Conservation (phyloP, 2,888 invertebrate species). For the Aporophyla nigra region DNA sequence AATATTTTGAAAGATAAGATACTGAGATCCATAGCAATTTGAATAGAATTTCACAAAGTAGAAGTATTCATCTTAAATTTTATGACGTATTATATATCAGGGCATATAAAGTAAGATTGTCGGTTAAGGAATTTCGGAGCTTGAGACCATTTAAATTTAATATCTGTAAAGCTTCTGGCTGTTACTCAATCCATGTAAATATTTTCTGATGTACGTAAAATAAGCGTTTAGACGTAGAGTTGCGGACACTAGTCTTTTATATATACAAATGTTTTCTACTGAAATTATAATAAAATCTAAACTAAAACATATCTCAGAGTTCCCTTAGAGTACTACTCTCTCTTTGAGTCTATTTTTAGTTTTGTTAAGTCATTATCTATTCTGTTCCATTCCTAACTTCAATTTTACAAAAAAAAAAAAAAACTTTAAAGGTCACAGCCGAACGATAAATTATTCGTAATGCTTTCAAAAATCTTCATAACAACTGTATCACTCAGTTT, state of each 20-base stretch:
- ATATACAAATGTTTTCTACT: background rate
- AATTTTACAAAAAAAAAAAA: background rate
- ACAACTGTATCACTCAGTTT: background rate
- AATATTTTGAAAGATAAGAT: slow-evolving; percentile 47
- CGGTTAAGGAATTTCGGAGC: slow-evolving; percentile 15
- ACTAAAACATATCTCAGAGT: background rate
- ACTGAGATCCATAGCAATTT: slow-evolving; percentile 24
- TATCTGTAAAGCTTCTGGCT: background rate
- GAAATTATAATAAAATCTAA: background rate
- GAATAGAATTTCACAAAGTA: slow-evolving; percentile 35
- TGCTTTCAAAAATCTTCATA: background rate
- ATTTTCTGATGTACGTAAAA: too few relatives aligned
- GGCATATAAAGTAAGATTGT: slow-evolving; percentile 19
- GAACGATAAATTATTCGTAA: slow-evolving; percentile 22
- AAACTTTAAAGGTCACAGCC: background rate
- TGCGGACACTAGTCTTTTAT: too few relatives aligned
- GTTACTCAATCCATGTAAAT: too few relatives aligned
- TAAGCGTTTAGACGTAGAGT: too few relatives aligned
- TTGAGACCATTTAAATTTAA: slow-evolving; percentile 12
- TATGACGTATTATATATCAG: slow-evolving; percentile 21
- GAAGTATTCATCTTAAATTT: slow-evolving; percentile 33
- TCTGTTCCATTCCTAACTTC: background rate
- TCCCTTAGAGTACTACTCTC: background rate
- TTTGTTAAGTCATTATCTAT: background rate
- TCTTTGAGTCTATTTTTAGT: background rate